Conservation (phyloP, 1,140 invertebrate genomes). For the Psilanteris sp. region DNA sequence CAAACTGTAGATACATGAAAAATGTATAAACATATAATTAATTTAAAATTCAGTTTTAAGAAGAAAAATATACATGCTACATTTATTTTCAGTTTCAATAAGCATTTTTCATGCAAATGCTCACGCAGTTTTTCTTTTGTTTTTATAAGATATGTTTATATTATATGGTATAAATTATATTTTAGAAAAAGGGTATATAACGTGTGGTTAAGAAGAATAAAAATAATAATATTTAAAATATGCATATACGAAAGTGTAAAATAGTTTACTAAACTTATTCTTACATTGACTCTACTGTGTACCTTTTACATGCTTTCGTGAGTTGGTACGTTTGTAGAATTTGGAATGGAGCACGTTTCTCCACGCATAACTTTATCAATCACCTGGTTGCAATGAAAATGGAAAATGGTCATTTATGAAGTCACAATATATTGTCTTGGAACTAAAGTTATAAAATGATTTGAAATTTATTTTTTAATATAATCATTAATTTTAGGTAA, state of each 20-base stretch:
- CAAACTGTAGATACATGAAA: too few species aligned
- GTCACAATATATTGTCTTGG: constrained; percentile 33
- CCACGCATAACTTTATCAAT: constrained; percentile 58
- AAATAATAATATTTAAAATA: constrained; percentile 40
- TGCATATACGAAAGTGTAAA: constrained; percentile 37
- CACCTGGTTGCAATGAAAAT: constrained; percentile 28
- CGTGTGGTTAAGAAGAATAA: constrained; percentile 14
- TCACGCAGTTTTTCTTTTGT: too few species aligned
- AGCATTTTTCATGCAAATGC: too few species aligned
- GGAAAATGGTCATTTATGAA: constrained; percentile 35
- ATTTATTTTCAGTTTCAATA: too few species aligned
- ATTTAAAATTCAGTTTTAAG: too few species aligned
- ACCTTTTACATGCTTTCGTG: constrained; percentile 56
- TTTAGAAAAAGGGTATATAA: too few species aligned
- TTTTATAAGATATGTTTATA: too few species aligned
- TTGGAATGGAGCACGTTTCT: constrained; percentile 48
- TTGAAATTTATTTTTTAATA: too few species aligned
- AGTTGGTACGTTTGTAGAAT: constrained; percentile 54
- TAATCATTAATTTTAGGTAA: too few species aligned
- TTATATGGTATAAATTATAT: too few species aligned
- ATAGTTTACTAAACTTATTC: constrained; percentile 48
- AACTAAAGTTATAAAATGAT: constrained; percentile 29
- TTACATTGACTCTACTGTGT: constrained; percentile 9
- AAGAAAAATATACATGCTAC: too few species aligned
- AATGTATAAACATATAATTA: too few species aligned